Percentiles rank a stretch among this genome's conserved stretches.
phyloP scores from a whole-genome alignment of 1,140 invertebrate genomes.

The Papilio dardanus region DNA sequence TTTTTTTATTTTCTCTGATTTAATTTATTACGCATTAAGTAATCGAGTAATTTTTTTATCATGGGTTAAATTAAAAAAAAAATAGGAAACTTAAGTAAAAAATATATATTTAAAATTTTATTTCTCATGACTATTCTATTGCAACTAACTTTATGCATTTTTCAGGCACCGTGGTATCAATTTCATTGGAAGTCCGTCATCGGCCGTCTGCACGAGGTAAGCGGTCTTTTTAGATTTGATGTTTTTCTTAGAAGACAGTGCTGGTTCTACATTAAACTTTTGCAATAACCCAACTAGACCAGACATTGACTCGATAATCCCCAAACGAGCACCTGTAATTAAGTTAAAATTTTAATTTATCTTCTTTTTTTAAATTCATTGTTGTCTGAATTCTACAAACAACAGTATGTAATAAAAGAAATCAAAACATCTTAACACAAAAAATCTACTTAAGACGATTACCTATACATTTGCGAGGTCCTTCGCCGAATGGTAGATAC shows the following conservation, averaged over 20 bases:
- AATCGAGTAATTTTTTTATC: no score
- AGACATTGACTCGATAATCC: conserved; percentile 41
- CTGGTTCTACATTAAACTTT: conserved; percentile 42
- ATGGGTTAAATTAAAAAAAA: no score
- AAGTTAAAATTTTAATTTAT: no score
- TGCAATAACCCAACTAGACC: conserved; percentile 41
- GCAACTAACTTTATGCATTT: no score
- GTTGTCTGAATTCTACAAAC: no score
- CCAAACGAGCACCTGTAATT: conserved; percentile 41
- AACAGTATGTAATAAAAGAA: not conserved
- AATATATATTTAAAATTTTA: no score
- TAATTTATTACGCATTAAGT: no score
- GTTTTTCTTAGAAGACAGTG: conserved; percentile 27
- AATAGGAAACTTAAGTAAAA: no score
- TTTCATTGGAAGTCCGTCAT: conserved; percentile 33
- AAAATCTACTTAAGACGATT: not conserved
- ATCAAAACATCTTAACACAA: not conserved
- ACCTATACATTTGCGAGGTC: not conserved
- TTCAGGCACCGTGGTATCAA: conserved; percentile 19
- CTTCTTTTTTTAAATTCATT: no score
- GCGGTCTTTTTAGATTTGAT: conserved; percentile 25
- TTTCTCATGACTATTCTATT: no score
- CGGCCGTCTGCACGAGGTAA: conserved; percentile 32
- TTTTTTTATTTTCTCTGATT: no score
- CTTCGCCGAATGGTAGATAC: not conserved